Evolutionary conservation across 2,888 invertebrate species (phyloP).

Genomic region (Diarsia mendica): DNA sequence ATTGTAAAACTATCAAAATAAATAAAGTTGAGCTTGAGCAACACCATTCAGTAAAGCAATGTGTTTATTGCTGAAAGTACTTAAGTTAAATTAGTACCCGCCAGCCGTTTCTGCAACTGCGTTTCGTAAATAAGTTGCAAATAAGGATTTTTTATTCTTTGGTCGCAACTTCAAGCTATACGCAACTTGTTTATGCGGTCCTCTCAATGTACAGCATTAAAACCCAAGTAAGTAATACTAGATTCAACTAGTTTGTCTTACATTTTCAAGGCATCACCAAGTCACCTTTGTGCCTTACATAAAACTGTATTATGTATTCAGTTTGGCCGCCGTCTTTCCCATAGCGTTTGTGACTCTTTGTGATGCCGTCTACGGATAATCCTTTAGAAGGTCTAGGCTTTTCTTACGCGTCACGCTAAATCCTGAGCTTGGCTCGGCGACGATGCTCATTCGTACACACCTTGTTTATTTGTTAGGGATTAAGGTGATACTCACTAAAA

Average conservation of each 20-base stretch:
- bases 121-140: no score
- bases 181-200: no score
- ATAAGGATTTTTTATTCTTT: no score
- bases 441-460: slow-evolving; percentile 15
- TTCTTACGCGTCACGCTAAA: slow-evolving; percentile 18
- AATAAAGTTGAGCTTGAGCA: no score
- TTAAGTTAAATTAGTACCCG: neutral
- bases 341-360: no score
- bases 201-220: neutral
- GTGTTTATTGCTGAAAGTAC: neutral
- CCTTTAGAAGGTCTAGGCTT: slow-evolving; percentile 40
- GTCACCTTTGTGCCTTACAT: neutral
- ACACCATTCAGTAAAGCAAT: no score
- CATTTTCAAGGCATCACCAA: neutral
- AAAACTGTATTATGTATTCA: slow-evolving; percentile 34
- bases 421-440: slow-evolving; percentile 18
- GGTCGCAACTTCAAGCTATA: no score
- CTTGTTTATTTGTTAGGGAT: slow-evolving; percentile 12
- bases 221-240: neutral
- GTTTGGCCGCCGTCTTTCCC: neutral
- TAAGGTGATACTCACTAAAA: no score
- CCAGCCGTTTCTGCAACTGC: no score
- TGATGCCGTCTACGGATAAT: slow-evolving; percentile 26
- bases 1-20: no score
- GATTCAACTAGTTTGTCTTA: no score